phyloP scores from a whole-genome alignment of 2,888 invertebrate species.

The Augochlorella aurata region DNA sequence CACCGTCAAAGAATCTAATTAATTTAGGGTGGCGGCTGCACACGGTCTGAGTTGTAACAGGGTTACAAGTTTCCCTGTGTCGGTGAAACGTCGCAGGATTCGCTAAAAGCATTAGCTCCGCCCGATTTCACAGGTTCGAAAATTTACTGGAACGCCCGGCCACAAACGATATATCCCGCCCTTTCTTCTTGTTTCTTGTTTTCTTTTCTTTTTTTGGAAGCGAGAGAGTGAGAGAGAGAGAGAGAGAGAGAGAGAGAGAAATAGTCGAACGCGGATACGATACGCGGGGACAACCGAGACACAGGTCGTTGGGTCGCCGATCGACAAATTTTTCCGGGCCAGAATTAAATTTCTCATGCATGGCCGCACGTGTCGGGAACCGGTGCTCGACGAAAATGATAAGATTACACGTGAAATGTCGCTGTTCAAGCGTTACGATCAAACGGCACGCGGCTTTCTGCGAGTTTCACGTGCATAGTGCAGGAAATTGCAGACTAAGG shows the following conservation, averaged over 20 bases:
- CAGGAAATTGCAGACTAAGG: neutral
- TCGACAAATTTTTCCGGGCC: neutral
- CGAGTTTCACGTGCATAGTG: neutral
- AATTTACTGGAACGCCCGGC: slow-evolving; percentile 32
- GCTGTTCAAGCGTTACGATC: neutral
- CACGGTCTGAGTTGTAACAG: slow-evolving; percentile 40
- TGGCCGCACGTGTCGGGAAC: neutral
- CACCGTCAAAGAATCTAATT: slow-evolving; percentile 52
- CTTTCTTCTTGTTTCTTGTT: neutral
- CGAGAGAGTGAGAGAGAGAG: too few species aligned
- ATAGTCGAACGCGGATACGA: neutral
- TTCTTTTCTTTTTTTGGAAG: neutral
- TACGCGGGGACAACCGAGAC: neutral
- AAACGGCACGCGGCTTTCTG: neutral
- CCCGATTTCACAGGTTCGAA: slow-evolving; percentile 39
- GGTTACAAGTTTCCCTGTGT: slow-evolving; percentile 33
- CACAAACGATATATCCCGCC: slow-evolving; percentile 22
- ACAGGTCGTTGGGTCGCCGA: neutral
- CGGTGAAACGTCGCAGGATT: slow-evolving; percentile 33
- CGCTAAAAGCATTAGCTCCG: slow-evolving; percentile 43
- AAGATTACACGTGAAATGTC: neutral
- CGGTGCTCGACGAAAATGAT: slow-evolving; percentile 2
- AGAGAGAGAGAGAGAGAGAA: too few species aligned
- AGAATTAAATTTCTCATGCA: neutral
- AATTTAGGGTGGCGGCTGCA: slow-evolving; percentile 45